Conservation (phyloP, 92 coral and sea anemone species). For the Parazoanthus atlanticus region DNA sequence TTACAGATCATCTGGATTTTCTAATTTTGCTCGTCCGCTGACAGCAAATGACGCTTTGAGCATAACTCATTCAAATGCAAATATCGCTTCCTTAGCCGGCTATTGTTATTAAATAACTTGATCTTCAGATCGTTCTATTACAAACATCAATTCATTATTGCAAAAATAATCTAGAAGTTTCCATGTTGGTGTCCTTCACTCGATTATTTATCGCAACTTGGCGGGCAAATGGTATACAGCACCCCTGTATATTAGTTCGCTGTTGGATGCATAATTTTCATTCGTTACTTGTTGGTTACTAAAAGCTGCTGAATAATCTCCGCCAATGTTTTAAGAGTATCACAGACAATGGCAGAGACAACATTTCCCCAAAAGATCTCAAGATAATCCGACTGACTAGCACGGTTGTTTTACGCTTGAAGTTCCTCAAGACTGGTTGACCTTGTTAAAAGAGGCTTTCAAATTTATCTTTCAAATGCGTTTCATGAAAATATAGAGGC, state of each 20-base stretch:
- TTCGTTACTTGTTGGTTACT: neutral
- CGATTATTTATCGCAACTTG: neutral
- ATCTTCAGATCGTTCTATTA: slow-evolving; percentile 38
- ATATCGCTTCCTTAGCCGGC: slow-evolving; percentile 32
- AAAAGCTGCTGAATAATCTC: neutral
- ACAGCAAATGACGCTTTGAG: slow-evolving; percentile 34
- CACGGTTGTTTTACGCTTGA: neutral
- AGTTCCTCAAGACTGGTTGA: slow-evolving; percentile 6
- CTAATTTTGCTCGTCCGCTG: slow-evolving; percentile 29
- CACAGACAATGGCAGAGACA: neutral
- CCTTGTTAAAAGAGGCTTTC: neutral
- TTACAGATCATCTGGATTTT: slow-evolving; percentile 17
- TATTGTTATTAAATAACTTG: slow-evolving; percentile 35
- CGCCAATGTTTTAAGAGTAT: neutral
- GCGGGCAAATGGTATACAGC: neutral
- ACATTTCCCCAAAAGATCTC: neutral
- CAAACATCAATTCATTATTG: slow-evolving; percentile 39
- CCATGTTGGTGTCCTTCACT: neutral
- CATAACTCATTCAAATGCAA: slow-evolving; percentile 43
- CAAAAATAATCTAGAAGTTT: slow-evolving; percentile 16
- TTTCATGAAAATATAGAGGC: slow-evolving; percentile 4
- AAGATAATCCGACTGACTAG: neutral
- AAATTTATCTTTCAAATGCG: neutral
- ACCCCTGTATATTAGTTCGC: neutral
- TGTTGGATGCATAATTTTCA: neutral